A percentile compares a stretch with the other conserved stretches of the same genome.
These are phyloP conservation scores for Drosophila pegasa DNA, from an alignment of 2,888 invertebrate genomes.

Conservation along the genomic window DNA sequence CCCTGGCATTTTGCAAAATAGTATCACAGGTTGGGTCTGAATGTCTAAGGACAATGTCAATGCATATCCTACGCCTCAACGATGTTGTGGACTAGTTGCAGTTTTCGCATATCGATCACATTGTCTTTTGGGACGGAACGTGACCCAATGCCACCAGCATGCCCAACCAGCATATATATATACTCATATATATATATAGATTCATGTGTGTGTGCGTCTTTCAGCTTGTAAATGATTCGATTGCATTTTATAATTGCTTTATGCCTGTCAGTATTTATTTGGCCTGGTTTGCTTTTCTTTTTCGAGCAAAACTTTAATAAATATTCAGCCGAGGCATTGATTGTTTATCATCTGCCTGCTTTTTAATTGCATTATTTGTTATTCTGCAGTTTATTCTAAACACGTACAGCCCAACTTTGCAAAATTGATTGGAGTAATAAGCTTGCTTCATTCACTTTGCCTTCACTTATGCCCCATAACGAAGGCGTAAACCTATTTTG, in stretches of 20 bases:
- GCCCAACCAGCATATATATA: not conserved
- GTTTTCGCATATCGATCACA: slow-evolving; percentile 73
- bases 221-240: slow-evolving; percentile 54
- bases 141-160: slow-evolving; percentile 41
- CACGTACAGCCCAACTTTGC: not conserved
- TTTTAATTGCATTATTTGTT: slow-evolving; percentile 32
- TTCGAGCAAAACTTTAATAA: slow-evolving; percentile 57
- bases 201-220: slow-evolving; percentile 20
- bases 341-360: slow-evolving; percentile 1
- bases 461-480: not conserved
- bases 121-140: slow-evolving; percentile 61
- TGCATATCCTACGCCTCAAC: slow-evolving; percentile 50
- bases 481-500: not conserved
- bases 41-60: slow-evolving; percentile 72
- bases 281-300: slow-evolving; percentile 54
- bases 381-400: slow-evolving; percentile 1
- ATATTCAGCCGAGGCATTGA: slow-evolving; percentile 51
- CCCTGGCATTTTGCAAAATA: slow-evolving; percentile 62
- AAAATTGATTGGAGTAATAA: not conserved
- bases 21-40: slow-evolving; percentile 61
- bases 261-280: slow-evolving; percentile 63
- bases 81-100: slow-evolving; percentile 50
- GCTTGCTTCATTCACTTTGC: not conserved
- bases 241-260: slow-evolving; percentile 66
- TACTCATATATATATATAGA: not conserved